Conservation (phyloP, 2,888 invertebrate genomes). For the Temnothorax ravouxi region DNA sequence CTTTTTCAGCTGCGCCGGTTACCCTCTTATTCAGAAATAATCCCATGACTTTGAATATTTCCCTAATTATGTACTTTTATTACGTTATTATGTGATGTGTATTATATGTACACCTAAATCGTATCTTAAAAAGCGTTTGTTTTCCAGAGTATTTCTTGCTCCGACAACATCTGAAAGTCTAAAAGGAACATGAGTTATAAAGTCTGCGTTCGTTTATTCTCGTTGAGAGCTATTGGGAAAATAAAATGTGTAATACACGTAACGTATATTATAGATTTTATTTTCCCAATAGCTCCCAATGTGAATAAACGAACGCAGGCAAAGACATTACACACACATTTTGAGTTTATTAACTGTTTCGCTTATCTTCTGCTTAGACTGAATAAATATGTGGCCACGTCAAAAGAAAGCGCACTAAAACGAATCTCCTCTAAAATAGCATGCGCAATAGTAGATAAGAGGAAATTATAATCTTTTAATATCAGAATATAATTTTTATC, state of each 20-base stretch:
- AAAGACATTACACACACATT: constrained; percentile 32
- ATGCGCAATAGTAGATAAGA: background rate
- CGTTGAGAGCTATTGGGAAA: too few species aligned
- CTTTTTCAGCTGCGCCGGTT: constrained; percentile 21
- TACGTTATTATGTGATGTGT: constrained; percentile 29
- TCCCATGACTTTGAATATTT: constrained; percentile 8
- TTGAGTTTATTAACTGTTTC: background rate
- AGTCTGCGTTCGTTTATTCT: background rate
- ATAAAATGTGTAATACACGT: too few species aligned
- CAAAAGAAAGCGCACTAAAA: background rate
- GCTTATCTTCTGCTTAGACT: background rate
- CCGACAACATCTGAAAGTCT: constrained; percentile 72
- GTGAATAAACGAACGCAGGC: too few species aligned
- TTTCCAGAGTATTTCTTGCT: constrained; percentile 80
- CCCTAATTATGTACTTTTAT: constrained; percentile 25
- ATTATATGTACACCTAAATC: constrained; percentile 64
- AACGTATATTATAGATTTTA: too few species aligned
- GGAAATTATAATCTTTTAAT: constrained; percentile 42
- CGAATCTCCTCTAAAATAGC: background rate
- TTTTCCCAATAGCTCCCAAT: too few species aligned
- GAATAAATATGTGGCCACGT: background rate
- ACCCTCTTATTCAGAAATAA: constrained; percentile 19
- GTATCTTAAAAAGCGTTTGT: constrained; percentile 81
- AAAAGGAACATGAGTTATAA: constrained; percentile 58
- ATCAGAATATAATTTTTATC: constrained; percentile 22